Evolutionary conservation across 2,797 vertebrate species (phyloP).

Genomic region (Yasuhikotakia modesta): DNA sequence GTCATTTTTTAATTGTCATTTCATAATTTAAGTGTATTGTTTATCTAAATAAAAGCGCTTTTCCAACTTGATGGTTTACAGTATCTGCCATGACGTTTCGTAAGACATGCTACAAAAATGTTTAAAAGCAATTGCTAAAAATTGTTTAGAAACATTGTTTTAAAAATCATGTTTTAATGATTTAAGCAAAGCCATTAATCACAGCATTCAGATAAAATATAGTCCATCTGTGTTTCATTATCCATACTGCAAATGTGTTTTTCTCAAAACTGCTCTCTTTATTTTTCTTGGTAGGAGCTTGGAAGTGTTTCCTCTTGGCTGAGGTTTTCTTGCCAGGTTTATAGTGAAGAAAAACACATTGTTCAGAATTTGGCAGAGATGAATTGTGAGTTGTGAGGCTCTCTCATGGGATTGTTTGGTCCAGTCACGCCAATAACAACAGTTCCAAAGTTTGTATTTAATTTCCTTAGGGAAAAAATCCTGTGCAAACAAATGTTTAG

Average conservation of each 20-base stretch:
- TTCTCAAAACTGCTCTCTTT: conserved; percentile 12
- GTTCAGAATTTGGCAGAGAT: conserved; percentile 29
- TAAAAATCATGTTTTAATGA: not conserved
- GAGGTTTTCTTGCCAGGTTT: not conserved
- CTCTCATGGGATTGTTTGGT: not conserved
- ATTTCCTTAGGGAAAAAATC: not conserved
- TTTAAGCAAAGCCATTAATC: conserved; percentile 1
- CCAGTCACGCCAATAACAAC: not conserved
- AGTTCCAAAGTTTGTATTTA: not conserved
- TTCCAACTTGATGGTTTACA: not conserved
- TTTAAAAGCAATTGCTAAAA: no score
- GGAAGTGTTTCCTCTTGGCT: conserved; percentile 10
- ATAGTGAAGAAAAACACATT: conserved; percentile 39
- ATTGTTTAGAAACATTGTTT: no score
- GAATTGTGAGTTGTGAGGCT: not conserved
- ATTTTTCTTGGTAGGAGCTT: conserved; percentile 40
- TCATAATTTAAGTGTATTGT: not conserved
- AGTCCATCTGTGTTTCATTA: conserved; percentile 30
- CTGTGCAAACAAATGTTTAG: conserved; percentile 15
- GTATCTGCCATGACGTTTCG: not conserved
- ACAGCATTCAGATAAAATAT: not conserved
- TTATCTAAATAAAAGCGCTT: conserved; percentile 2
- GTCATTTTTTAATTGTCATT: not conserved
- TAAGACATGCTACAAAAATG: not conserved
- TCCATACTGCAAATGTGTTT: not conserved